Evolutionary conservation across 2,888 invertebrate species (phyloP), one percentile per base, ranked within the genome.

Genomic region (Platycheirus rosarum): DNA sequence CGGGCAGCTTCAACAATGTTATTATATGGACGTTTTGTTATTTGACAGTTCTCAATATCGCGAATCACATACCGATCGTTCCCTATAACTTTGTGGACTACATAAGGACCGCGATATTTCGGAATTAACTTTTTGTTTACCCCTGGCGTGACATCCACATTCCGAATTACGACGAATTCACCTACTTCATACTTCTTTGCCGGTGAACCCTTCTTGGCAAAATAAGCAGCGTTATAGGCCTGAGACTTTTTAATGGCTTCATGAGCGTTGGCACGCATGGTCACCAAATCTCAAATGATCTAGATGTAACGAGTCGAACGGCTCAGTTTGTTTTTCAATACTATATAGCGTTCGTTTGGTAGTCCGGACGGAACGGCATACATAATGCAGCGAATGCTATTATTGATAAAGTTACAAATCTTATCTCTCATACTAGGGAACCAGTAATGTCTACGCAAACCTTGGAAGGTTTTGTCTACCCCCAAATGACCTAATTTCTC

Each of bases 291-390:
- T 5, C 71, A 66, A 53, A 23, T 66, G 53, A 29, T 66, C 66
- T 42, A 76, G 23, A 55, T 91, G 90, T 7, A 91, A n/a, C 0
- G 88, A 90, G 57, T 90, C 87, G 48, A 91, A 89, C 0, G 90
- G 90, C 9, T 85, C 1, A 85, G 69, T 9, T 87, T 85, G n/a
- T 57, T 91, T 90, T 11, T 87, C 86, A 29, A 91, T 90, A 0
- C 89, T 88, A 62, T 90, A 86, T 7, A 91, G 73, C 11, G 85
- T 84, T 13, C 90, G 89, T 65, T 87, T 86, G n/a, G 60, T 57
- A 3, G 84, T 77, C 0, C 85, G 23, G 23, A 35, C 53, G 90
- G 90, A 20, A 86, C 85, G 44, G 88, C 88, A 51, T 76, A 86
- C 1, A 84, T 29, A 5, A 89, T 66, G 69, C 90, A 91, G 6